Evolutionary conservation across 2,888 invertebrate genomes (phyloP), one percentile per base, ranked within the genome.

Genomic region (Yponomeuta sedellus): DNA sequence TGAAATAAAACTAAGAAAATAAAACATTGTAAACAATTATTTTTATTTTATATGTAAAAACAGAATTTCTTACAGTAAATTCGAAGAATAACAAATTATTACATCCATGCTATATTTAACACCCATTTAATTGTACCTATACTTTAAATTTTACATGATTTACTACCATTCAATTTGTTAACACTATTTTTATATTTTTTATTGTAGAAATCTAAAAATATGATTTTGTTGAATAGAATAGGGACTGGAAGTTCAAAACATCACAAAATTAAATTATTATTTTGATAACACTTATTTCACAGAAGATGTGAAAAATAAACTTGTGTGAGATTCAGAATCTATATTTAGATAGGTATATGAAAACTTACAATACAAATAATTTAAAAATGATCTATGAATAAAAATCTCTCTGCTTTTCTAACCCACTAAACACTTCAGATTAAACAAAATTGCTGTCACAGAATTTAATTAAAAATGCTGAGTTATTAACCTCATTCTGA

Each of bases 1-100:
- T 25, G 56, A 10, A 63, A 66, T 56, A 61, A 70, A 80, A 77
- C 74, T 73, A 78, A 64, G 68, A 61, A 0, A 80, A 82, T 71
- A 73, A 75, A 71, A 72, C 71, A 71, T 64, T 69, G 61, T 68
- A 69, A 88, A 88, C 87, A 87, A 81, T 85, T 80, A 85, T 77
- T 82, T 78, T 82, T 79, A 67, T 81, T 82, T 89, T 87, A 85
- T 84, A 79, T 87, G 81, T 87, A 88, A 85, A 89, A 88, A 86
- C 88, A 83, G 75, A 88, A 86, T 75, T 68, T 71, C 75, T 77
- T 86, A 85, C 80, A 82, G 76, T 76, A 75, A 73, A 79, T 80
- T 79, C 75, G 77, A 76, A 81, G 80, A 81, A 80, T 83, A 87
- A 88, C 86, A 87, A 82, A 57, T 57, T 64, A 64, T 64, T 28